Evolutionary conservation across 35 echinoderm and acorn worm genomes (phyloP), one percentile per base, ranked within the genome.

Genomic region (Heliocidaris erythrogramma): DNA sequence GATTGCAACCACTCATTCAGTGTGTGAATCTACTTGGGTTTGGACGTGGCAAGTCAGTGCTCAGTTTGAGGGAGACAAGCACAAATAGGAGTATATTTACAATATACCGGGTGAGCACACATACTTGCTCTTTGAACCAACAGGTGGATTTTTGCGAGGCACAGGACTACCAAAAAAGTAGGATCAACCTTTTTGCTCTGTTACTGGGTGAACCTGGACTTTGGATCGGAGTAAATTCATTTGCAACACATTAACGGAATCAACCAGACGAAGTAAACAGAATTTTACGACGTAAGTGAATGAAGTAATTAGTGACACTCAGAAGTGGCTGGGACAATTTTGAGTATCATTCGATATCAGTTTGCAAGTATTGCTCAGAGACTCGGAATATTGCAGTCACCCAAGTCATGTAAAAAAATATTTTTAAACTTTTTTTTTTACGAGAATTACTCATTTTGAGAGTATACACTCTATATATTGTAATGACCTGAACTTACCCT

Each of bases 51-150:
- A n/a, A 78, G 65, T 78, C 17, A 24, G 21, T 78, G 65, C 27
- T 78, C 65, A 78, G 7, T 78, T 78, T 27, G 18, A 78, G 65
- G 21, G 27, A 78, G 21, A 78, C 65, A 18, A 78, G 8, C 65
- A 78, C 65, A 78, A 78, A 78, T n/a, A 78, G 65, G 65, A 27
- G 65, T 78, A 78, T 78, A 78, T 78, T 78, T 78, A 78, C 65
- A 27, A 4, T 78, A 21, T 27, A 78, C 65, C 17, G 65, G 65
- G 65, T 78, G 65, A 27, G 65, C 65, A 78, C 21, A 78, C 65
- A 78, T 4, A 78, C 14, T 78, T 27, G 17, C 65, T 78, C 65
- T 78, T 78, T 78, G 65, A 21, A 78, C 65, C 27, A 78, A 78
- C 65, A 78, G 65, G 65, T 78, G 65, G 14, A 78, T 78, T 78